Conservation (phyloP, 1,140 invertebrate species). For the Saxidomus purpurata region DNA sequence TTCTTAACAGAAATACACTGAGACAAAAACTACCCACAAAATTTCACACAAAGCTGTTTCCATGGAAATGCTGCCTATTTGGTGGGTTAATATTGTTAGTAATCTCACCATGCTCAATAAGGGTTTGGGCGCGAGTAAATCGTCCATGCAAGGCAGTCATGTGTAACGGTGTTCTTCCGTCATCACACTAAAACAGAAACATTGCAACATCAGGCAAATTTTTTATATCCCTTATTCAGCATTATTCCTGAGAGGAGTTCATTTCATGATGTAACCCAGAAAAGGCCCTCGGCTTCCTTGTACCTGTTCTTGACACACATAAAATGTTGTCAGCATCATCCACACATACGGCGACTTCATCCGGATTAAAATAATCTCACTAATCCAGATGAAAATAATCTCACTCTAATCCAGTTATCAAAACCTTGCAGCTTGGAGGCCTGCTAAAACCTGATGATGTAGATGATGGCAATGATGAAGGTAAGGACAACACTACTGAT, state of each 20-base stretch:
- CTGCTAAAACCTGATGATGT: too few species aligned
- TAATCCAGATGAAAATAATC: too few species aligned
- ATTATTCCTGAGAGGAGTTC: neutral
- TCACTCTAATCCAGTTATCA: too few species aligned
- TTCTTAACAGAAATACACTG: too few species aligned
- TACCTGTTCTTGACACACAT: neutral
- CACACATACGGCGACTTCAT: too few species aligned
- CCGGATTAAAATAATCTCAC: too few species aligned
- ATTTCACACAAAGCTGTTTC: neutral
- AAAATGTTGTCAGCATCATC: too few species aligned
- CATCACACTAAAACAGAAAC: conserved; percentile 86
- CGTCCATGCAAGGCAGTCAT: conserved; percentile 90
- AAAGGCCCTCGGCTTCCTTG: neutral
- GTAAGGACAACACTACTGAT: too few species aligned
- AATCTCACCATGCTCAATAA: conserved; percentile 86
- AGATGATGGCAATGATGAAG: too few species aligned
- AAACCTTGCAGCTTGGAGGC: too few species aligned
- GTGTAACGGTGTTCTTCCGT: conserved; percentile 90
- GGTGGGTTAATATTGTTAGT: conserved; percentile 57
- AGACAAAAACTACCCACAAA: too few species aligned
- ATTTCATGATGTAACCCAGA: neutral
- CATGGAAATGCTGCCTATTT: neutral
- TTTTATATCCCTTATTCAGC: neutral
- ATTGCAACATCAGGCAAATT: neutral
- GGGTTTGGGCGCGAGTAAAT: conserved; percentile 89